phyloP scores from a whole-genome alignment of 2,888 invertebrate species.

The Drosophila quasianomalipes region DNA sequence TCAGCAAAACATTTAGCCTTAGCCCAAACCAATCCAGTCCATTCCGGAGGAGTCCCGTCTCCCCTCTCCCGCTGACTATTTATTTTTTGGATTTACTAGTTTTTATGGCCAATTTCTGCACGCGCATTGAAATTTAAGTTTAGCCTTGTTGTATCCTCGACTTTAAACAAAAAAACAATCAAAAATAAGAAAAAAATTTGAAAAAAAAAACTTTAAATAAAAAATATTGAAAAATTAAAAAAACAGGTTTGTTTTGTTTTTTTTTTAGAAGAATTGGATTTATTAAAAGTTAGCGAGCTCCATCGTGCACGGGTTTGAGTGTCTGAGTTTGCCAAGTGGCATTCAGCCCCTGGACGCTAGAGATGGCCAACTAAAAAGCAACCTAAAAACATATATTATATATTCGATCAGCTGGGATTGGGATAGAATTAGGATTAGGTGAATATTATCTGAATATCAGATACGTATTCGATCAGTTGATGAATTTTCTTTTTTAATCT shows the following conservation, averaged over 20 bases:
- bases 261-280: neutral
- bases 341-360: slow-evolving; percentile 75
- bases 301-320: slow-evolving; percentile 81
- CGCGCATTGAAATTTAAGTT: slow-evolving; percentile 64
- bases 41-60: slow-evolving; percentile 2
- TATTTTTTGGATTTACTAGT: slow-evolving; percentile 67
- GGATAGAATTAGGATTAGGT: no score
- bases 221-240: slow-evolving; percentile 30
- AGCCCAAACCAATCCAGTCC: slow-evolving; percentile 2
- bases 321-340: slow-evolving; percentile 57
- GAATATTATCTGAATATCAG: neutral
- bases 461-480: neutral
- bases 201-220: slow-evolving; percentile 49
- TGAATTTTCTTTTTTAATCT: neutral
- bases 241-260: slow-evolving; percentile 17
- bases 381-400: no score
- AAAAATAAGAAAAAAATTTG: slow-evolving; percentile 39
- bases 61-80: slow-evolving; percentile 26
- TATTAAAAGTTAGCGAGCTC: slow-evolving; percentile 49
- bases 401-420: neutral
- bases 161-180: slow-evolving; percentile 37
- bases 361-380: slow-evolving; percentile 58
- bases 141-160: slow-evolving; percentile 67
- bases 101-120: slow-evolving; percentile 65
- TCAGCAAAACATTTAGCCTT: slow-evolving; percentile 31